These are phyloP conservation scores for Brachionichthys hirsutus DNA, from an alignment of 2,113 vertebrate species.

Conservation along the genomic window DNA sequence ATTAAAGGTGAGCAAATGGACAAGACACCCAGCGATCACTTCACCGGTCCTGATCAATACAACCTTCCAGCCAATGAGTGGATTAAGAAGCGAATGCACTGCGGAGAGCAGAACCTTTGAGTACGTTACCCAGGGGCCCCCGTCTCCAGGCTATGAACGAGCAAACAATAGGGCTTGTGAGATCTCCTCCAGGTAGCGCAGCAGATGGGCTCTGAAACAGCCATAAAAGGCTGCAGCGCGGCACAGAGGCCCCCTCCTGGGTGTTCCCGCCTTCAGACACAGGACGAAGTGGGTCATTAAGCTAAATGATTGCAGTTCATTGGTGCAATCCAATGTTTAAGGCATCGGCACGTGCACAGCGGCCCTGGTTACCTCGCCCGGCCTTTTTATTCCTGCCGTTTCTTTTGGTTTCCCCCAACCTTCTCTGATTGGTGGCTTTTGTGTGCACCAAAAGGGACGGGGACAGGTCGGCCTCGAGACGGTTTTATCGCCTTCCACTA, in stretches of 20 bases:
- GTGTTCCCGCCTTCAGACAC: no score
- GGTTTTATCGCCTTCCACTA: not conserved
- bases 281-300: no score
- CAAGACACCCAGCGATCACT: not conserved
- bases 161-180: conserved; percentile 48
- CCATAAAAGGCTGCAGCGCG: no score
- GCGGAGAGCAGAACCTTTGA: no score
- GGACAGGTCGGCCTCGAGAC: not conserved
- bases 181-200: conserved; percentile 22
- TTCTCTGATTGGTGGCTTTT: not conserved
- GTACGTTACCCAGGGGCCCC: conserved; percentile 7
- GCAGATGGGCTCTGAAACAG: conserved; percentile 32
- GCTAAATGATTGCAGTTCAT: no score
- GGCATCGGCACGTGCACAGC: no score
- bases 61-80: not conserved
- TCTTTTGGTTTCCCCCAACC: not conserved
- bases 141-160: conserved; percentile 8
- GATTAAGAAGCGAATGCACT: not conserved
- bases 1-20: conserved; percentile 16
- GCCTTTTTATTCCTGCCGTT: no score
- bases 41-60: no score
- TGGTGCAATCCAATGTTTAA: no score
- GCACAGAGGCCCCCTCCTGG: no score
- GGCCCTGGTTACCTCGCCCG: no score
- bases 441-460: not conserved